A percentile compares a stretch with the other conserved stretches of the same genome.
Evolutionary conservation across 2,797 vertebrate genomes (phyloP).

Genomic region (Rhadinocentrus ornatus): DNA sequence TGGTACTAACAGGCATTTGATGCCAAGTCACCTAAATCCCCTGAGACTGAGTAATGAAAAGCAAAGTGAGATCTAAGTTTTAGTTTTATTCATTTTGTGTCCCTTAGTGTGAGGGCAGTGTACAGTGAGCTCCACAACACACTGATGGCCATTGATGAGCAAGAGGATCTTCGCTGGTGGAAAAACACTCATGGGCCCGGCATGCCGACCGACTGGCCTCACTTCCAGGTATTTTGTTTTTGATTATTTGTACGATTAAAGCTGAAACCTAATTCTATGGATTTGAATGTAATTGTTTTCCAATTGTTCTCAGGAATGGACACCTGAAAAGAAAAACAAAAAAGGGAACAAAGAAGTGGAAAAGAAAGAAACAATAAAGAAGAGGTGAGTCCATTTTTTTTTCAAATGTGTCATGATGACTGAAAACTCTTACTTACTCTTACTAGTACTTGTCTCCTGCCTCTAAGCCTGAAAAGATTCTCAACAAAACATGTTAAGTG

Average conservation of each 20-base stretch:
- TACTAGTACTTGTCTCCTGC: too few species aligned
- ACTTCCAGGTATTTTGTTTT: constrained; percentile 81
- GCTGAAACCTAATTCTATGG: rapidly evolving
- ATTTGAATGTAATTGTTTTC: background rate
- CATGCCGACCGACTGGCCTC: constrained; percentile 90
- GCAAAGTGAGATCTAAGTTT: background rate
- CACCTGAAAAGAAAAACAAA: constrained; percentile 83
- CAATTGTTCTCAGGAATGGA: constrained; percentile 79
- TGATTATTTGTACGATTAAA: background rate
- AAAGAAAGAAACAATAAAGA: constrained; percentile 77
- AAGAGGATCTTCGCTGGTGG: constrained; percentile 89
- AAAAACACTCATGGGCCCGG: constrained; percentile 87
- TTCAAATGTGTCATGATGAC: too few species aligned
- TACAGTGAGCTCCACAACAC: constrained; percentile 86
- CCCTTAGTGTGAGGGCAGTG: constrained; percentile 79
- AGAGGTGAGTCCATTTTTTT: too few species aligned
- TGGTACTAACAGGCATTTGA: too few species aligned
- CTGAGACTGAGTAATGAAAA: rapidly evolving
- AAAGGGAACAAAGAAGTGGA: constrained; percentile 82
- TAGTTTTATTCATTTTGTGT: background rate
- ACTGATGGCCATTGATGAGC: constrained; percentile 84
- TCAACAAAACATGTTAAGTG: background rate
- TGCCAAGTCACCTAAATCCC: background rate
- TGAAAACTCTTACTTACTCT: too few species aligned
- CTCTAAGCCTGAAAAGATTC: background rate